phyloP scores from a whole-genome alignment of 2,888 invertebrate genomes.

The Dasysyrphus tricinctus region DNA sequence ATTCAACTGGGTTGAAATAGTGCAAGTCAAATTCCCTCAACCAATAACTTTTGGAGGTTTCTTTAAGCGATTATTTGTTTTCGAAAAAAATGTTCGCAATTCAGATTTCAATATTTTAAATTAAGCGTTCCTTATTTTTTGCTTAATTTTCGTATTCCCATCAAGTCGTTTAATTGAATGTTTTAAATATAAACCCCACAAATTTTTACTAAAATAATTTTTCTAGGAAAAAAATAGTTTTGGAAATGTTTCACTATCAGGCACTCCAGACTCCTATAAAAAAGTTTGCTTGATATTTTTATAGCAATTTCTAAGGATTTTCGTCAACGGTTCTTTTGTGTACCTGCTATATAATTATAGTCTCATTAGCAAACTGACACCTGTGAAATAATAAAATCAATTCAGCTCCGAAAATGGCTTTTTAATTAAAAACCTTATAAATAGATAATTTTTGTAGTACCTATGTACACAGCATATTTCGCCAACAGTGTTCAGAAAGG shows the following conservation, averaged over 20 bases:
- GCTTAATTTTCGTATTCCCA: too few relatives aligned
- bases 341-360: slow-evolving; percentile 8
- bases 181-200: too few relatives aligned
- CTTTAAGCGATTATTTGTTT: too few relatives aligned
- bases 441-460: background rate
- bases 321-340: background rate
- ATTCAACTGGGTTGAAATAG: too few relatives aligned
- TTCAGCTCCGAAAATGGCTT: background rate
- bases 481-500: background rate
- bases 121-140: too few relatives aligned
- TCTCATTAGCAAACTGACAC: slow-evolving; percentile 13
- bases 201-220: too few relatives aligned
- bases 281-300: background rate
- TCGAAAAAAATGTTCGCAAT: too few relatives aligned
- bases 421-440: background rate
- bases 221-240: too few relatives aligned
- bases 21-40: too few relatives aligned
- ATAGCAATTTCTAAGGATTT: background rate
- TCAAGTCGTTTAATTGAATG: too few relatives aligned
- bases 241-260: background rate
- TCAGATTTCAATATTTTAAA: too few relatives aligned
- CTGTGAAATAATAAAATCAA: background rate
- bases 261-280: background rate
- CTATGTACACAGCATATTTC: background rate
- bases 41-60: too few relatives aligned